Evolutionary conservation across 2,888 invertebrate genomes (phyloP).

Genomic region (Eustalomyia histrio): DNA sequence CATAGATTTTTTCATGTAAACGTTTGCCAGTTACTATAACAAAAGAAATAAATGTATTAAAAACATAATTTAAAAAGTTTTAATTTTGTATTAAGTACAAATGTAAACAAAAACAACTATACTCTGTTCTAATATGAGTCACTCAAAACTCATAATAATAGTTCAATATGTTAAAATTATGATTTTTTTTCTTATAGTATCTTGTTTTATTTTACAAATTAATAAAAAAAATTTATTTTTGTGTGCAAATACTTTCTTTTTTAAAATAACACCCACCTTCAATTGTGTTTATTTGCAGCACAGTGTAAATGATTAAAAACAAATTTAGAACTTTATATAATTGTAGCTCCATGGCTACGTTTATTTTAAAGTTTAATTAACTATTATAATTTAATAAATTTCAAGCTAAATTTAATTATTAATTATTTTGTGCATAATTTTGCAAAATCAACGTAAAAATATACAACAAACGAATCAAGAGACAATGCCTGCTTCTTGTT

Average conservation of each 20-base stretch:
- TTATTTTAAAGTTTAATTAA: constrained; percentile 1
- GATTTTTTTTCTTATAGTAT: not conserved
- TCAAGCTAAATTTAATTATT: constrained; percentile 39
- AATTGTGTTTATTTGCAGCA: constrained; percentile 40
- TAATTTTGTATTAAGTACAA: not conserved
- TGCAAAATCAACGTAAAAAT: constrained; percentile 51
- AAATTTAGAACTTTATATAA: constrained; percentile 41
- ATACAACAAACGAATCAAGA: constrained; percentile 41
- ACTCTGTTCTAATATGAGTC: constrained; percentile 34
- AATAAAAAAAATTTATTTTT: too few relatives aligned
- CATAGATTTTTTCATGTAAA: constrained; percentile 90
- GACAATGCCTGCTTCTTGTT: constrained; percentile 50
- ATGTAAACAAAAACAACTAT: constrained; percentile 30
- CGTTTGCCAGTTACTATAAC: constrained; percentile 76
- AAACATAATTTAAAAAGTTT: constrained; percentile 11
- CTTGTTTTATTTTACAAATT: too few relatives aligned
- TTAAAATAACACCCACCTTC: constrained; percentile 55
- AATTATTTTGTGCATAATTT: constrained; percentile 41
- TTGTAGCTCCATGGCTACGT: constrained; percentile 59
- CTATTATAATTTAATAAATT: constrained; percentile 27
- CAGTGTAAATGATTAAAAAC: constrained; percentile 39
- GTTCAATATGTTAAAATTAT: not conserved
- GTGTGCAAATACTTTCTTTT: too few relatives aligned
- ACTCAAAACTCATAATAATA: constrained; percentile 1
- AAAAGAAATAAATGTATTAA: constrained; percentile 13